These are phyloP conservation scores for Sceloporus tristichus DNA, from an alignment of 2,113 vertebrate species.

Conservation along the genomic window DNA sequence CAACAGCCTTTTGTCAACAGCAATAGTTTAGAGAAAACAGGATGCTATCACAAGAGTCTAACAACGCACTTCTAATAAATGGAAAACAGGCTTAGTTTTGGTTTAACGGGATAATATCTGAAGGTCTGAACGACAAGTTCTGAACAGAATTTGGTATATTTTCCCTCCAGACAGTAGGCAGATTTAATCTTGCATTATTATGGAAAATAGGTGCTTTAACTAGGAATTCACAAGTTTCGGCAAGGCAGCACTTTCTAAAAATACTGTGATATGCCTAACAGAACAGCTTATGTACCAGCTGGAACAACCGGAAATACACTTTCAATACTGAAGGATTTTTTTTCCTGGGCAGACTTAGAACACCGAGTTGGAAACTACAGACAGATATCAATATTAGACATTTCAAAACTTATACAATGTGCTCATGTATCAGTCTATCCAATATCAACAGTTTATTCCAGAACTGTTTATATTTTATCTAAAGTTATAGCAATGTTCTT, in stretches of 20 bases:
- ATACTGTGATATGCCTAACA: background rate
- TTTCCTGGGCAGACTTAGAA: background rate
- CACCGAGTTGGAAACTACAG: background rate
- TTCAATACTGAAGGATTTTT: background rate
- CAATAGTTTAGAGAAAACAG: constrained; percentile 45
- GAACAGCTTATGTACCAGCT: background rate
- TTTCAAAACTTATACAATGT: background rate
- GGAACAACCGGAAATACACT: background rate
- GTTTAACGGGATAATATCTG: constrained; percentile 49
- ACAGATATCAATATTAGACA: background rate
- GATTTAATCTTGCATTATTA: background rate
- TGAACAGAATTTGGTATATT: background rate
- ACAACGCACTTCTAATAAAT: constrained; percentile 57
- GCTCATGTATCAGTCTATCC: constrained; percentile 20
- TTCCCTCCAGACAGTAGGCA: background rate
- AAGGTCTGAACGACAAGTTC: background rate
- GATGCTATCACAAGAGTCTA: constrained; percentile 58
- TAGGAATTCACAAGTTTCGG: background rate
- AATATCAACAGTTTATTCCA: constrained; percentile 51
- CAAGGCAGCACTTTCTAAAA: background rate
- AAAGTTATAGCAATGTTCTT: constrained; percentile 46
- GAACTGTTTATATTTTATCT: constrained; percentile 30
- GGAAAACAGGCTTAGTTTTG: constrained; percentile 55
- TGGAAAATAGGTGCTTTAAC: background rate
- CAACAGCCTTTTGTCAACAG: constrained; percentile 57